These are phyloP conservation scores for Anhinga rufa DNA, from an alignment of 2,113 vertebrate genomes.

Conservation along the genomic window DNA sequence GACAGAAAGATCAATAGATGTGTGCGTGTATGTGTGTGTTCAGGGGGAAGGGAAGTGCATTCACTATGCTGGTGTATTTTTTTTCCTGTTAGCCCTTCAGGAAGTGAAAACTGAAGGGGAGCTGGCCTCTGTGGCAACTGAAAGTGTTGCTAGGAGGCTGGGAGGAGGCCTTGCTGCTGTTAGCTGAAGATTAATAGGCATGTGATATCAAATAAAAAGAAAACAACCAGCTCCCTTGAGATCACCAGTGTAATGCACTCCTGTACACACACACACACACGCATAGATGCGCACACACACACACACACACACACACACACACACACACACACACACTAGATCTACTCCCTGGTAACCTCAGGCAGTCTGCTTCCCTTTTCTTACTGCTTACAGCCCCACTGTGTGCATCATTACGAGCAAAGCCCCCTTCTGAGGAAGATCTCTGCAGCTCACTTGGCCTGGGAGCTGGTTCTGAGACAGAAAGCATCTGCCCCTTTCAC, in stretches of 20 bases:
- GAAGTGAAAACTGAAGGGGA: background rate
- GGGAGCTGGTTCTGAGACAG: background rate
- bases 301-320: no score
- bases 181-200: constrained; percentile 65
- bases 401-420: background rate
- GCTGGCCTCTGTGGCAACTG: constrained; percentile 8
- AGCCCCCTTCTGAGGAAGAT: background rate
- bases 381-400: background rate
- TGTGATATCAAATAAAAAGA: constrained; percentile 64
- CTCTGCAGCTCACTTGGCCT: constrained; percentile 12
- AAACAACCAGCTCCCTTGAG: constrained; percentile 59
- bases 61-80: background rate
- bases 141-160: constrained; percentile 74
- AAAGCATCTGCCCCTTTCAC: constrained; percentile 34
- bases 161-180: constrained; percentile 54
- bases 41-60: background rate
- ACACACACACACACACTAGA: background rate
- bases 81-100: background rate
- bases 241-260: background rate
- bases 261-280: background rate
- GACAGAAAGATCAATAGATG: background rate
- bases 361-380: background rate
- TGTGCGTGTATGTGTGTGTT: background rate
- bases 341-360: background rate
- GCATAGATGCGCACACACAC: background rate